phyloP scores from a whole-genome alignment of 2,797 vertebrate species.

The Sorex maritimensis region DNA sequence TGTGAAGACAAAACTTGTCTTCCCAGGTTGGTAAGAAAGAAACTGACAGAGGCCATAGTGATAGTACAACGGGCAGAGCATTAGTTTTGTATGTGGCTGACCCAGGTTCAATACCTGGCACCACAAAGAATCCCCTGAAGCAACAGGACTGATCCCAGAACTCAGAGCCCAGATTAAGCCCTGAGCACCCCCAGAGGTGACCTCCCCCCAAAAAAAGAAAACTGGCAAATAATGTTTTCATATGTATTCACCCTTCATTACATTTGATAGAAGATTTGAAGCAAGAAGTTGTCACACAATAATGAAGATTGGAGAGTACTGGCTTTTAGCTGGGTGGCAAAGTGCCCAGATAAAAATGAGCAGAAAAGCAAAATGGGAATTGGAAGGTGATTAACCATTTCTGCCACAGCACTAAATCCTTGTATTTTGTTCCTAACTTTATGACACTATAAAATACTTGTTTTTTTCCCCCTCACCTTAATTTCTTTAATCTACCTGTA shows the following conservation, averaged over 20 bases:
- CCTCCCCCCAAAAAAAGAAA: too few species aligned
- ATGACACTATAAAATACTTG: slow-evolving; percentile 62
- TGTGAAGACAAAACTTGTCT: not conserved
- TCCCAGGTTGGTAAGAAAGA: slow-evolving; percentile 8
- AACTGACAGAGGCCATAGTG: not conserved
- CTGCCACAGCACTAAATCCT: slow-evolving; percentile 52
- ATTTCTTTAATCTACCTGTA: slow-evolving; percentile 59
- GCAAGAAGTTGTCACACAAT: not conserved
- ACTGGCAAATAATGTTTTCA: slow-evolving; percentile 2
- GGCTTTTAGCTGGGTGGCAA: slow-evolving; percentile 57
- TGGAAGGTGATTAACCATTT: slow-evolving; percentile 73
- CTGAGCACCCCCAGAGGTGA: too few species aligned
- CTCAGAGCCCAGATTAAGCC: too few species aligned
- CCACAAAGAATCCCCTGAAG: too few species aligned
- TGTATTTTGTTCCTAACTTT: slow-evolving; percentile 69
- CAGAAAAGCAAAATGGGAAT: slow-evolving; percentile 51
- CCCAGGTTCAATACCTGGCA: too few species aligned
- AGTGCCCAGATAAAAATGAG: slow-evolving; percentile 68
- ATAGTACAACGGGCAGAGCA: too few species aligned
- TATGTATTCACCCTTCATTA: slow-evolving; percentile 59
- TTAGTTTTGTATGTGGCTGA: too few species aligned
- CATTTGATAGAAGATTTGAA: slow-evolving; percentile 47
- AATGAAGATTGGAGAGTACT: slow-evolving; percentile 7
- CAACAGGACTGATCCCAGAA: too few species aligned
- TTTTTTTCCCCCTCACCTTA: slow-evolving; percentile 73